A percentile compares a stretch with the other conserved stretches of the same genome.
Conservation (phyloP, 2,113 vertebrate genomes). For the Lophotis ruficrista region DNA sequence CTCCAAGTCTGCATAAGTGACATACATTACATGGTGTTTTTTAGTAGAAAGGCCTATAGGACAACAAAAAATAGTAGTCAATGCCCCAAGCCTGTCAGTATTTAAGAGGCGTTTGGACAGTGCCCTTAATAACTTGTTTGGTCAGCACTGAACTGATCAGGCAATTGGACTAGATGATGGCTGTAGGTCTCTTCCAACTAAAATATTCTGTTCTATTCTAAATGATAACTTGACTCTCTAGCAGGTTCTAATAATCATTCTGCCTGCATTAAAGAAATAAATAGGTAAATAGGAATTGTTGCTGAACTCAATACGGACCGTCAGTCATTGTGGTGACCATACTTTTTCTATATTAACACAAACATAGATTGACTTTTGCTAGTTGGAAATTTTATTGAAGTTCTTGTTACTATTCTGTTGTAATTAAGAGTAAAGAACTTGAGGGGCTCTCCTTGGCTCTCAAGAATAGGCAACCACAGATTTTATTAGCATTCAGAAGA, state of each 20-base stretch:
- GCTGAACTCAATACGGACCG: neutral
- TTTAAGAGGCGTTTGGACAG: neutral
- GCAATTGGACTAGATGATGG: neutral
- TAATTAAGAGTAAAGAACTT: neutral
- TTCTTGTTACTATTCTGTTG: neutral
- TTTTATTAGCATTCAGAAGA: neutral
- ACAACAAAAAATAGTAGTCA: neutral
- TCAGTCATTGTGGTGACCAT: neutral
- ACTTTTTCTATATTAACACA: neutral
- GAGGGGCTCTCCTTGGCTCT: neutral
- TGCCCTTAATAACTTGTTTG: neutral
- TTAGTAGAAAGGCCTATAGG: neutral
- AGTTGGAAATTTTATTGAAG: neutral
- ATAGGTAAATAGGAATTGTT: neutral
- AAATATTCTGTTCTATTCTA: neutral
- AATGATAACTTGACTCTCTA: neutral
- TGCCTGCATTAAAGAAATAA: neutral
- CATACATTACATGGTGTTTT: accelerated
- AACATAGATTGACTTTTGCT: neutral
- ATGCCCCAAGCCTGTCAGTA: neutral
- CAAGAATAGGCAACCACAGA: neutral
- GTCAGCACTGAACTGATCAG: neutral
- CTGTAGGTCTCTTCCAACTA: neutral
- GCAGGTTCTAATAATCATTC: neutral
- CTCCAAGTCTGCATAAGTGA: neutral